Conservation (phyloP, 2,797 vertebrate genomes). For the Taenioides sp. region DNA sequence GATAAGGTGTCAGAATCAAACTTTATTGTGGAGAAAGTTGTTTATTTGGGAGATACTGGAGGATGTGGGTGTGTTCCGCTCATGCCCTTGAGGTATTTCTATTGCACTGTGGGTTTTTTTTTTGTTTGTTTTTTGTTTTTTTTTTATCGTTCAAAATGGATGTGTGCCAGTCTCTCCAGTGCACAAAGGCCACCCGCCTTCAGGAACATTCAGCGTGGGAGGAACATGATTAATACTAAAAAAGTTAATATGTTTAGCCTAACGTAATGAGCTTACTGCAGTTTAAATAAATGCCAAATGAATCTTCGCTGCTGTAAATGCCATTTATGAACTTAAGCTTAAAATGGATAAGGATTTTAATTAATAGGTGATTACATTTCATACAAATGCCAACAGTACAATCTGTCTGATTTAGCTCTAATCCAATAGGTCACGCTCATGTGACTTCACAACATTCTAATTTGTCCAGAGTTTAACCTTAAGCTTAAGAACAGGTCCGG, state of each 20-base stretch:
- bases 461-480: neutral
- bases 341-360: neutral
- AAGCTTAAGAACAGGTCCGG: neutral
- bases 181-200: slow-evolving; percentile 23
- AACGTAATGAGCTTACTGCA: slow-evolving; percentile 34
- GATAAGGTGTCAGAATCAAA: slow-evolving; percentile 43
- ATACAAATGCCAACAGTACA: neutral
- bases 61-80: slow-evolving; percentile 6
- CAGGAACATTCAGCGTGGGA: slow-evolving; percentile 28
- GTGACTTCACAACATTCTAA: neutral
- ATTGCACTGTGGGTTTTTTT: slow-evolving; percentile 6
- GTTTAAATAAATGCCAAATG: slow-evolving; percentile 28
- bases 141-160: slow-evolving; percentile 9
- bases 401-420: neutral
- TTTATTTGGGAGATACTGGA: slow-evolving; percentile 4
- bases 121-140: neutral
- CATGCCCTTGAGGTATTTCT: slow-evolving; percentile 40
- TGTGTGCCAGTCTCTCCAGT: slow-evolving; percentile 18
- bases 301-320: neutral
- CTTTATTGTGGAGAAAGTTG: slow-evolving; percentile 23
- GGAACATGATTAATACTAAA: slow-evolving; percentile 38
- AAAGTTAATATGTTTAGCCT: slow-evolving; percentile 31
- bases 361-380: neutral
- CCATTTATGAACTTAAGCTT: neutral
- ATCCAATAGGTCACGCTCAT: neutral